phyloP scores from a whole-genome alignment of 2,888 invertebrate species.

The Leptopterna dolabrata region DNA sequence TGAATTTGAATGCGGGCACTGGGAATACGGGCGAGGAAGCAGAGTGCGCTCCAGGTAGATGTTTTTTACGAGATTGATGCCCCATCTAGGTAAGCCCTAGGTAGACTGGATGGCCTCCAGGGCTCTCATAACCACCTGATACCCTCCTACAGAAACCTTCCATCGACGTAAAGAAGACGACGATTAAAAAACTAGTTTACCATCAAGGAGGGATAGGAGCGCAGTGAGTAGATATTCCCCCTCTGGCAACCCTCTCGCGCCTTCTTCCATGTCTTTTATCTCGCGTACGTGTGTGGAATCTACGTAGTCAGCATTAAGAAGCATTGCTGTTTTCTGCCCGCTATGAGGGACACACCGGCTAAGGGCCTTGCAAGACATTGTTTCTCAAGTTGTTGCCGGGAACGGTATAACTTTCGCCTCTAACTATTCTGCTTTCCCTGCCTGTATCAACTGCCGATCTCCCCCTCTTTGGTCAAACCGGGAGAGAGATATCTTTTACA shows the following conservation, averaged over 20 bases:
- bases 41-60: neutral
- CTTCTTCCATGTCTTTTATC: conserved; percentile 10
- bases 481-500: conserved; percentile 41
- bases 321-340: conserved; percentile 8
- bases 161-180: neutral
- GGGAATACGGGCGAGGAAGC: neutral
- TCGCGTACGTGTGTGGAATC: conserved; percentile 15
- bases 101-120: conserved; percentile 1
- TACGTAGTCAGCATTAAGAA: neutral
- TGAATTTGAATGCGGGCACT: neutral
- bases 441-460: conserved; percentile 25
- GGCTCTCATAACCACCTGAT: neutral
- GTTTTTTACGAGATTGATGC: neutral
- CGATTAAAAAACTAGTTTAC: conserved; percentile 22
- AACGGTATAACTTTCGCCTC: conserved; percentile 44
- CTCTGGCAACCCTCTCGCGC: conserved; percentile 12
- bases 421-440: conserved; percentile 38
- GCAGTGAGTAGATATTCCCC: neutral
- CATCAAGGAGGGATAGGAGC: neutral
- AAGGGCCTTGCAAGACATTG: conserved; percentile 24
- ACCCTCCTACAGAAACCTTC: neutral
- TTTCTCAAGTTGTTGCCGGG: conserved; percentile 19
- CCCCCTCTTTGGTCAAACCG: conserved; percentile 35
- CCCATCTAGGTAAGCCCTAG: neutral
- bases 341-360: neutral